Evolutionary conservation across 64 coral and sea anemone genomes (phyloP).

Genomic region (Stichodactyla helianthus): DNA sequence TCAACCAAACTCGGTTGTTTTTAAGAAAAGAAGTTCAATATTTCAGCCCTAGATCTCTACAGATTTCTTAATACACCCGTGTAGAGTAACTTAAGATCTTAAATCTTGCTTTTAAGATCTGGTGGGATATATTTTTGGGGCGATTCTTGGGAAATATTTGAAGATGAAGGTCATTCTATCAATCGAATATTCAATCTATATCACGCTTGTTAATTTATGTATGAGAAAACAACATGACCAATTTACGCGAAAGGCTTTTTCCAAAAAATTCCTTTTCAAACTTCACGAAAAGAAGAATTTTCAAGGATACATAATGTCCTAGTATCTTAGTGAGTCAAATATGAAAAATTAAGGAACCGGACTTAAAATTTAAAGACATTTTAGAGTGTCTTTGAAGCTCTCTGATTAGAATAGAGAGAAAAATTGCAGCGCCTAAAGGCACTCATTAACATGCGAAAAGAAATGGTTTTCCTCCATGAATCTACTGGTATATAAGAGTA

Average conservation of each 20-base stretch:
- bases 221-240: conserved; percentile 16
- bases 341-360: neutral
- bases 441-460: conserved; percentile 25
- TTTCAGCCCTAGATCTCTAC: neutral
- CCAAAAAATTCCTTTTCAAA: neutral
- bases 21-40: neutral
- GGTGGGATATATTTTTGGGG: neutral
- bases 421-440: conserved; percentile 4
- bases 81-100: neutral
- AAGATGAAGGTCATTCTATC: conserved; percentile 24
- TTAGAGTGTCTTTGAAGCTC: conserved; percentile 5
- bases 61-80: neutral
- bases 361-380: conserved; percentile 13
- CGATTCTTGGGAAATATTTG: conserved; percentile 18
- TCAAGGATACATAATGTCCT: neutral
- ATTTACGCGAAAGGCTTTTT: neutral
- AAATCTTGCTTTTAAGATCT: neutral
- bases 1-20: neutral
- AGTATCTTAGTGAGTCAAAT: neutral
- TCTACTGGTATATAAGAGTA: neutral
- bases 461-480: conserved; percentile 29
- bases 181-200: conserved; percentile 3
- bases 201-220: conserved; percentile 37
- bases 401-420: neutral
- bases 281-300: neutral